These are phyloP conservation scores for Synchiropus splendidus DNA, from an alignment of 2,113 vertebrate genomes.

Conservation along the genomic window DNA sequence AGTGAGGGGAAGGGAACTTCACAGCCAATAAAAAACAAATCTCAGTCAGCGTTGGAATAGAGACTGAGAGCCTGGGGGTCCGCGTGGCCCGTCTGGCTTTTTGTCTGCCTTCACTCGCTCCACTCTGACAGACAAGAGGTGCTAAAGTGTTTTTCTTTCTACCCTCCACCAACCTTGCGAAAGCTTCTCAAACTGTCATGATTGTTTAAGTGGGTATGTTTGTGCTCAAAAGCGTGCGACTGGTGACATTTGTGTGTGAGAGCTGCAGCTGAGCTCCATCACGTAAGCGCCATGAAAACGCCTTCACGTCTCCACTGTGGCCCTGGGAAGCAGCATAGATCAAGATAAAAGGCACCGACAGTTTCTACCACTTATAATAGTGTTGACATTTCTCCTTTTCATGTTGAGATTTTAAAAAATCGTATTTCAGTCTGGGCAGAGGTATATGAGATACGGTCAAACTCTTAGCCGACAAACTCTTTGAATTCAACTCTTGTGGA, in stretches of 20 bases:
- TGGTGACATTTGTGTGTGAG: slow-evolving; percentile 10
- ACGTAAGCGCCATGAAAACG: not conserved
- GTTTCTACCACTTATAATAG: no score
- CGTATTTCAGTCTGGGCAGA: no score
- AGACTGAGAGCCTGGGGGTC: slow-evolving; percentile 28
- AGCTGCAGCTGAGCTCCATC: not conserved
- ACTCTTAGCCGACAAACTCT: no score
- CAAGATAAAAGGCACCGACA: no score
- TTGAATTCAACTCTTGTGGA: no score
- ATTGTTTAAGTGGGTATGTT: slow-evolving; percentile 32
- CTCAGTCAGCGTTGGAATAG: slow-evolving; percentile 31
- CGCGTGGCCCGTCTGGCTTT: slow-evolving; percentile 17
- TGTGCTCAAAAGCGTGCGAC: slow-evolving; percentile 8
- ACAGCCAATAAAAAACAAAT: slow-evolving; percentile 48
- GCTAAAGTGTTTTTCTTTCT: slow-evolving; percentile 43
- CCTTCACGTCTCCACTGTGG: no score
- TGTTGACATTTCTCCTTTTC: no score
- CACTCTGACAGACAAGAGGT: slow-evolving; percentile 33
- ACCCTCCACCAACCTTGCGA: slow-evolving; percentile 29
- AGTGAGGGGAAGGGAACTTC: slow-evolving; percentile 51
- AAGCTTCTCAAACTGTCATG: slow-evolving; percentile 46
- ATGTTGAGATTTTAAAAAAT: no score
- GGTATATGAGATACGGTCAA: no score
- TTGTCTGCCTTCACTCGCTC: slow-evolving; percentile 18
- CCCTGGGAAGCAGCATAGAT: no score